Evolutionary conservation across 2,113 vertebrate genomes (phyloP).

Genomic region (Gopherus evgoodei): DNA sequence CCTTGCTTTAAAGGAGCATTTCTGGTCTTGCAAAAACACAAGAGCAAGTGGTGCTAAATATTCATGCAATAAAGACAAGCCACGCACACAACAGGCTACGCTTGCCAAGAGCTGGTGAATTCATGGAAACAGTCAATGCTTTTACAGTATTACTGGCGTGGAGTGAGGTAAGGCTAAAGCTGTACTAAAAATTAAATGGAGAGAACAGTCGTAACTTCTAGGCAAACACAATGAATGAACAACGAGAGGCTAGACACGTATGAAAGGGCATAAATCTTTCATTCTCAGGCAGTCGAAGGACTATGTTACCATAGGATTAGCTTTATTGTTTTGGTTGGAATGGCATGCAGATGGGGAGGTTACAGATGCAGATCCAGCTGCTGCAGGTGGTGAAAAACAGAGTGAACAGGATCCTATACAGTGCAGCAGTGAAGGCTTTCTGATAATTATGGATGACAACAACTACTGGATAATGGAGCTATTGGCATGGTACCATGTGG

Average conservation of each 20-base stretch:
- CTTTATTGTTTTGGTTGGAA: conserved; percentile 52
- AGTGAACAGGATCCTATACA: neutral
- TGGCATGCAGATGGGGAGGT: conserved; percentile 58
- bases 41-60: neutral
- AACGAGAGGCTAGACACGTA: conserved; percentile 43
- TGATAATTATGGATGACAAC: neutral
- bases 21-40: conserved; percentile 25
- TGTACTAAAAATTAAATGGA: conserved; percentile 60
- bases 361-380: conserved; percentile 41
- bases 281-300: conserved; percentile 52
- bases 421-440: neutral
- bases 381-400: conserved; percentile 66
- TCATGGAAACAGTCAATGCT: conserved; percentile 39
- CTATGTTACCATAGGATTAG: conserved; percentile 56
- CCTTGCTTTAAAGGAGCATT: conserved; percentile 15
- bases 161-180: conserved; percentile 27
- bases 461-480: neutral
- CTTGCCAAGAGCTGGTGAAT: conserved; percentile 48
- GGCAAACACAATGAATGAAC: conserved; percentile 62
- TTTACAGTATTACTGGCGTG: conserved; percentile 49
- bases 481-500: neutral
- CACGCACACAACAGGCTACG: neutral
- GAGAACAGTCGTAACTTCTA: conserved; percentile 60
- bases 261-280: conserved; percentile 63
- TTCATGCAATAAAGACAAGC: neutral